Evolutionary conservation across 2,797 vertebrate genomes (phyloP).

Genomic region (Melanotaenia trifasciata): DNA sequence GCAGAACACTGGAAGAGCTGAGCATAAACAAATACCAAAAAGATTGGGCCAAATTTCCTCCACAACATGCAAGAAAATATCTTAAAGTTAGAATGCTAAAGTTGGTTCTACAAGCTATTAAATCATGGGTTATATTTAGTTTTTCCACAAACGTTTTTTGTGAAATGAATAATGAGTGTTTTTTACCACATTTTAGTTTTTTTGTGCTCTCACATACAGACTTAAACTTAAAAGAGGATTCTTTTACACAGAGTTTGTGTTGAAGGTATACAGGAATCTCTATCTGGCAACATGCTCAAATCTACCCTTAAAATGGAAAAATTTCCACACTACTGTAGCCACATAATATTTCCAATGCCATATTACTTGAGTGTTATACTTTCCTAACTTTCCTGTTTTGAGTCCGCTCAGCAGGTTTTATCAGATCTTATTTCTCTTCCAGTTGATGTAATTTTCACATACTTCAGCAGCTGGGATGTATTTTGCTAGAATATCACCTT

Average conservation of each 20-base stretch:
- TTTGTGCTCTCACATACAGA: neutral
- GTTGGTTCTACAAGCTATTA: neutral
- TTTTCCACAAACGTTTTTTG: neutral
- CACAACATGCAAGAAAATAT: neutral
- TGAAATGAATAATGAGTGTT: neutral
- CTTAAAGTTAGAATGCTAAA: neutral
- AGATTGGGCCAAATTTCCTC: neutral
- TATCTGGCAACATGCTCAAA: neutral
- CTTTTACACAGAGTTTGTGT: neutral
- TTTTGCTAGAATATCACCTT: constrained; percentile 43
- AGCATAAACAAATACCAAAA: neutral
- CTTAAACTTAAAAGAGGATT: neutral
- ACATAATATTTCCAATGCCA: neutral
- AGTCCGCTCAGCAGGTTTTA: constrained; percentile 27
- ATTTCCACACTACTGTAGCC: constrained; percentile 5
- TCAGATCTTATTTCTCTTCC: constrained; percentile 41
- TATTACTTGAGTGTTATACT: constrained; percentile 6
- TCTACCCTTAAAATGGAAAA: constrained; percentile 4
- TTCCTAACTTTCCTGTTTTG: constrained; percentile 10
- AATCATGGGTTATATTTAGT: neutral
- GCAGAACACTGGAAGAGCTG: neutral
- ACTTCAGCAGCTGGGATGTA: constrained; percentile 24
- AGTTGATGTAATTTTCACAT: constrained; percentile 35
- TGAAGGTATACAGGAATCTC: no score
- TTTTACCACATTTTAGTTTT: neutral